Conservation (phyloP, 64 coral and sea anemone species). For the Montipora capricornis region DNA sequence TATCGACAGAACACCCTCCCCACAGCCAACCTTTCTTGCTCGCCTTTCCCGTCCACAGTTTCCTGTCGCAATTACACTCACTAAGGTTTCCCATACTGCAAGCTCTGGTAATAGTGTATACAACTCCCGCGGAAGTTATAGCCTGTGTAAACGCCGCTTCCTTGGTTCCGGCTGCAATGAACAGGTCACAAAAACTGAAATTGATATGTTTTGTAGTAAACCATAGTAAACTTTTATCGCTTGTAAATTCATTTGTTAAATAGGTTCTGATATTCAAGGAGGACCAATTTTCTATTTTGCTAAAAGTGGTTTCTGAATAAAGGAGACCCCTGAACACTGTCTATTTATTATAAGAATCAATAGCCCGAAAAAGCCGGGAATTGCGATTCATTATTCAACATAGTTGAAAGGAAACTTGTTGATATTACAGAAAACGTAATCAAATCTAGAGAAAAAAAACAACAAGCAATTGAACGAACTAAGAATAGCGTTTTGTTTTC, state of each 20-base stretch:
- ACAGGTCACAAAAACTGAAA: background rate
- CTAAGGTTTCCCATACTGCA: slow-evolving; percentile 73
- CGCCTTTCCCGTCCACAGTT: background rate
- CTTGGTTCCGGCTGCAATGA: slow-evolving; percentile 82
- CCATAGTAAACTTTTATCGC: too few relatives aligned
- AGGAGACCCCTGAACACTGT: too few relatives aligned
- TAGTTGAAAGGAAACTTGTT: background rate
- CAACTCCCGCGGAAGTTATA: slow-evolving; percentile 89
- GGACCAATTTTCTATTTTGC: too few relatives aligned
- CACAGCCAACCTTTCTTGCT: slow-evolving; percentile 57
- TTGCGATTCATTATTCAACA: too few relatives aligned
- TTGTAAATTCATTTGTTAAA: too few relatives aligned
- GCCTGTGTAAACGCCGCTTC: slow-evolving; percentile 90
- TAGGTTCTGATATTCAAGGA: too few relatives aligned
- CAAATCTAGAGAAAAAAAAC: background rate
- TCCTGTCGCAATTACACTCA: slow-evolving; percentile 72
- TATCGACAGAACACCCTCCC: slow-evolving; percentile 78
- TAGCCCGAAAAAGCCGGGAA: too few relatives aligned
- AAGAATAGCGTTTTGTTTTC: slow-evolving; percentile 6
- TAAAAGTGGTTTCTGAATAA: too few relatives aligned
- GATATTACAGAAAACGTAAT: background rate
- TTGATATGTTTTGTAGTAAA: too few relatives aligned
- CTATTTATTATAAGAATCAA: too few relatives aligned
- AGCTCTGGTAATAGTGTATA: slow-evolving; percentile 76
- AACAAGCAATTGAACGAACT: background rate